Base-by-base conservation (phyloP, 1,140 invertebrate genomes). In the Stegodyphus dumicola region DNA sequence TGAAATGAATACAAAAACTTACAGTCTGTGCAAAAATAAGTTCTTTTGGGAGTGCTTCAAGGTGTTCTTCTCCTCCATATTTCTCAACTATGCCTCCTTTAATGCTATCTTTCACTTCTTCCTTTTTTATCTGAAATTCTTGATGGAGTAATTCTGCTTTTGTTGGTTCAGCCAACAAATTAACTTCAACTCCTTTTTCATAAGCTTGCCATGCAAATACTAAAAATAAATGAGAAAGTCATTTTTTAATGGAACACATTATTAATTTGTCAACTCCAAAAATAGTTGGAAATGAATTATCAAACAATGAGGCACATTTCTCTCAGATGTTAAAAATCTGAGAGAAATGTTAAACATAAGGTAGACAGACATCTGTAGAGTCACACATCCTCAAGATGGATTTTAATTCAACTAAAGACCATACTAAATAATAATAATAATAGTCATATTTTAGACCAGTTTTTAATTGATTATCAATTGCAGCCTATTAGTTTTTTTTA, bases 171-270 rank as follows among this genome's bases (percentile, higher is more conserved):
- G 98, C 98, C 77, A 99, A 92, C 51, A 99, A 92, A 92, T 99
- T 97, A 6, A 99, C 96, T 91, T 99, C 98, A 0, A 99, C 94
- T 33, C 97, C 97, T 89, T 95, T 95, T 81, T 96, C 94, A 89
- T 96, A 95, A 0, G 98, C 98, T 89, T 99, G 96, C 98, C 99
- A 99, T 1, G 98, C 98, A 93, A 99, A 99, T 87, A 99, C 92
- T 92, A 88, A 13, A 64, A 65, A 60, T 81, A n/a, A 74, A 15
- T 83, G n/a, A 81, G 60, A 17, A 7, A 52, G 13, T 15, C 5
- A 75, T 56, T 13, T 17, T n/a, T 6, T 67, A n/a, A 15, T 67
- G 13, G 6, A 18, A 5, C 10, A 17, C 15, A 69, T 10, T 33
- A 69, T 18, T 33, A 18, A 33, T 33, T 33, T 33, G 33, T 33